Evolutionary conservation across 2,888 invertebrate genomes (phyloP), one percentile per base, ranked within the genome.

Genomic region (Erpobdella octoculata): DNA sequence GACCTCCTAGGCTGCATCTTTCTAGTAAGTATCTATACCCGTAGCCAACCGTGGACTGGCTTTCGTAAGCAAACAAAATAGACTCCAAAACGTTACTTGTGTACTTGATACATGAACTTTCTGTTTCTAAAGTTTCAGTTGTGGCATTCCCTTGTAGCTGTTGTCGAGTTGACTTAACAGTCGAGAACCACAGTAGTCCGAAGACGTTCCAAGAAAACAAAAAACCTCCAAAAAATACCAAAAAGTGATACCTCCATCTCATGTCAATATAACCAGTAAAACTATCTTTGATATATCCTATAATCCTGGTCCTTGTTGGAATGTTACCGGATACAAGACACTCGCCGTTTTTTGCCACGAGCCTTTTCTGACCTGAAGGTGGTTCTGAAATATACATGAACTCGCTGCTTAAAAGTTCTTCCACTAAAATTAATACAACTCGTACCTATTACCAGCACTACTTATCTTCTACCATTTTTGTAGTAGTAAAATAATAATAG

Each of bases 241-340:
- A 62, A 62, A 62, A 62, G 33, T 62, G 62, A 21, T 28, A 62
- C 33, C 62, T 62, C 62, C 62, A 62, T n/a, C 35, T 62, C 62
- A 62, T 62, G 35, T 62, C 62, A 6, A 62, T 31, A 12, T 4
- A 62, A n/a, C 62, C 35, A 6, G 62, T 62, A 35, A 62, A 62
- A 18, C 62, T 62, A 21, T 62, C 62, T 62, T 35, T 31, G n/a
- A 62, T 31, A 31, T 62, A 62, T 28, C 33, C 62, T 8, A 62
- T n/a, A 35, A 62, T 31, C 35, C 62, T 31, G 8, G 28, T 35
- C 25, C 33, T 62, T n/a, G 31, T 5, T 33, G 62, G 35, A 35
- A 62, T 62, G 2, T 62, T 62, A 12, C 12, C n/a, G n/a, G 33
- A 28, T n/a, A 62, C 62, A 2, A 62, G 62, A 15, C 62, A 62